Percentiles rank a stretch among this genome's conserved stretches.
Evolutionary conservation across 2,888 invertebrate genomes (phyloP).

Genomic region (Plagodis pulveraria): DNA sequence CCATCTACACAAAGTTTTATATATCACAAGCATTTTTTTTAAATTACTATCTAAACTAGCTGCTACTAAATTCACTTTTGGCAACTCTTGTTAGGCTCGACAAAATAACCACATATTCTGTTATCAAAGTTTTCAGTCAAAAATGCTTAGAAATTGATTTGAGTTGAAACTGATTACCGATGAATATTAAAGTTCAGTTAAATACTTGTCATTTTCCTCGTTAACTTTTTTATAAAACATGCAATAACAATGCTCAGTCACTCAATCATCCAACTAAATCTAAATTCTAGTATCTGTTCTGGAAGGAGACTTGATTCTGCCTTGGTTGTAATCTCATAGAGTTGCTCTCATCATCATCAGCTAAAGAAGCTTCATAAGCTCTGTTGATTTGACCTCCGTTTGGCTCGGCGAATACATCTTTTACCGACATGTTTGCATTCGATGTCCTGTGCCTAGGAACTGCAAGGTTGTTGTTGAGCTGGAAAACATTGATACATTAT

Average conservation of each 20-base stretch:
- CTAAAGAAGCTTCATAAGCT: slow-evolving; percentile 88
- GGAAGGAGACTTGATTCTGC: slow-evolving; percentile 86
- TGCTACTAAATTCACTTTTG: slow-evolving; percentile 52
- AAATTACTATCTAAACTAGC: slow-evolving; percentile 37
- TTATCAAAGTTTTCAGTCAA: too few relatives aligned
- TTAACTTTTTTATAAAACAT: not conserved
- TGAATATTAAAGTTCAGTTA: too few relatives aligned
- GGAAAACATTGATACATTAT: slow-evolving; percentile 37
- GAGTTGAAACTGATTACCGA: too few relatives aligned
- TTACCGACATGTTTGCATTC: slow-evolving; percentile 91
- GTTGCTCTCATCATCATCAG: slow-evolving; percentile 88
- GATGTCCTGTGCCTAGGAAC: slow-evolving; percentile 90
- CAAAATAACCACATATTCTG: not conserved
- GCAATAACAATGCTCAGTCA: slow-evolving; percentile 5
- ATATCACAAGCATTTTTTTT: slow-evolving; percentile 69
- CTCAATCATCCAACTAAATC: slow-evolving; percentile 6
- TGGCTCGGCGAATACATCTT: slow-evolving; percentile 91
- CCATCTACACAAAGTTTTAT: slow-evolving; percentile 30
- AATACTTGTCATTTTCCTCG: not conserved
- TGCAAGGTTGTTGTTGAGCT: slow-evolving; percentile 86
- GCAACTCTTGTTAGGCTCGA: slow-evolving; percentile 51
- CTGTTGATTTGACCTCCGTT: slow-evolving; percentile 91
- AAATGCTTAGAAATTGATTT: too few relatives aligned
- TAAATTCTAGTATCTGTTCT: slow-evolving; percentile 64
- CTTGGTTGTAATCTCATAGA: slow-evolving; percentile 90